phyloP scores from a whole-genome alignment of 2,797 vertebrate genomes.

The Mormyrops attenuatus region DNA sequence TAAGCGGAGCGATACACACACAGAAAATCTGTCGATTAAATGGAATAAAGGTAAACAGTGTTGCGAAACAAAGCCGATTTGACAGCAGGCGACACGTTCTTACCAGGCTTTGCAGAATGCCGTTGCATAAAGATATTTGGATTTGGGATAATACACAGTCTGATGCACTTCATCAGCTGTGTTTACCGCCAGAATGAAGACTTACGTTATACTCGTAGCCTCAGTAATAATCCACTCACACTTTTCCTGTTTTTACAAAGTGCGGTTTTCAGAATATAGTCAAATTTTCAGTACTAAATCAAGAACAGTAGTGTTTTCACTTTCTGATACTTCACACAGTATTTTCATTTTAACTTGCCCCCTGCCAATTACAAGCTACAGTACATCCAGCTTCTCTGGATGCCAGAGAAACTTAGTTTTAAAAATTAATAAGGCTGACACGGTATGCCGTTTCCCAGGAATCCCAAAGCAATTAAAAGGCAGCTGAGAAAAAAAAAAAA shows the following conservation, averaged over 20 bases:
- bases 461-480: neutral
- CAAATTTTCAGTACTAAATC: neutral
- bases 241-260: neutral
- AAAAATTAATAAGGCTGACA: neutral
- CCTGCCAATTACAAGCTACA: neutral
- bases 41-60: neutral
- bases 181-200: neutral
- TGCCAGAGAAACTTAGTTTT: neutral
- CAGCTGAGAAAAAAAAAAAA: neutral
- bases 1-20: neutral
- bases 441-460: neutral
- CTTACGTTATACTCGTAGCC: neutral
- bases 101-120: neutral
- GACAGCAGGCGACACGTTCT: neutral
- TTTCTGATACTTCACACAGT: neutral
- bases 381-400: neutral
- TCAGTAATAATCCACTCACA: neutral
- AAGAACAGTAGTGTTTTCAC: neutral
- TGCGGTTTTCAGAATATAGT: neutral
- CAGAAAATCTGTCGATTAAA: neutral
- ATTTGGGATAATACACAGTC: neutral
- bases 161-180: neutral
- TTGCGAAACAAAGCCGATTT: slow-evolving; percentile 11
- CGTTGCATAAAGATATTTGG: neutral
- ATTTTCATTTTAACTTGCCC: neutral